Evolutionary conservation across 2,888 invertebrate genomes (phyloP).

Genomic region (Tortricodes alternella): DNA sequence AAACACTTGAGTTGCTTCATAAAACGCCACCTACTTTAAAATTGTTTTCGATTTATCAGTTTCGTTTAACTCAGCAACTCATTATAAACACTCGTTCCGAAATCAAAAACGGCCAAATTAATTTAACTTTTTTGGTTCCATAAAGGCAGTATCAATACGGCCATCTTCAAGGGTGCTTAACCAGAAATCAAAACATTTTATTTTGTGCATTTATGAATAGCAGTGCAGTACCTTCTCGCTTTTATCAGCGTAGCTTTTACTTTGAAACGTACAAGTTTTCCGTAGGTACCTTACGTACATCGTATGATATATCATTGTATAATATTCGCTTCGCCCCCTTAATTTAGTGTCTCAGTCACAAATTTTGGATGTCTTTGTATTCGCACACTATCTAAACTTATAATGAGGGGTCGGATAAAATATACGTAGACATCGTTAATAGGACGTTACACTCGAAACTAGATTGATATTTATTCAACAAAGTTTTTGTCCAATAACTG

Average conservation of each 20-base stretch:
- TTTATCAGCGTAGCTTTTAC: too few relatives aligned
- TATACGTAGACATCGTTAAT: constrained; percentile 37
- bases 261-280: neutral
- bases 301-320: neutral
- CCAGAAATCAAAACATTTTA: neutral
- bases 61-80: neutral
- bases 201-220: too few relatives aligned
- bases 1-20: too few relatives aligned
- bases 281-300: neutral
- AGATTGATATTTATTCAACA: neutral
- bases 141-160: neutral
- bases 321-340: neutral
- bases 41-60: too few relatives aligned
- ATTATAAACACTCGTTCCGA: constrained; percentile 1
- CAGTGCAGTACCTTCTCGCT: too few relatives aligned
- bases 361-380: constrained; percentile 62
- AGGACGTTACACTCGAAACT: constrained; percentile 34
- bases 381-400: constrained; percentile 72
- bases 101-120: neutral
- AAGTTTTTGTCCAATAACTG: too few relatives aligned
- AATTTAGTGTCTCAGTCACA: constrained; percentile 38
- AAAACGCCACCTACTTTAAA: too few relatives aligned
- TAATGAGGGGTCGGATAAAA: constrained; percentile 60
- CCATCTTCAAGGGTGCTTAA: neutral
- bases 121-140: neutral